These are phyloP conservation scores for Seriola quinqueradiata DNA, from an alignment of 2,113 vertebrate genomes.

Conservation along the genomic window DNA sequence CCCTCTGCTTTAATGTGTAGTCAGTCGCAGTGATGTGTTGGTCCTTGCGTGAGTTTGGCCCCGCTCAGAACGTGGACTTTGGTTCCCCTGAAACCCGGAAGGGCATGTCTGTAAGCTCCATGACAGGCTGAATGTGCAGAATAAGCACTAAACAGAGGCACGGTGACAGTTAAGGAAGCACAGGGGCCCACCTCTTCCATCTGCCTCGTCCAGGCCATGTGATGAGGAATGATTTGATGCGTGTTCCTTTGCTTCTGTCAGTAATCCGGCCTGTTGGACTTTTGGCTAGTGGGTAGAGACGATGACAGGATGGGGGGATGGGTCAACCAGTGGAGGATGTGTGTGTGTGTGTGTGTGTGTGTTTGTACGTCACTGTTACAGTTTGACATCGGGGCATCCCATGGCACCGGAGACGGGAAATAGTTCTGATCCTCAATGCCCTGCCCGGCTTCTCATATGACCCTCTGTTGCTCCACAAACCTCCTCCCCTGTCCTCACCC, in stretches of 20 bases:
- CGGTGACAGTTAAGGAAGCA: constrained; percentile 57
- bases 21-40: constrained; percentile 41
- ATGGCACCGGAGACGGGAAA: constrained; percentile 51
- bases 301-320: background rate
- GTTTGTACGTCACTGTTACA: constrained; percentile 34
- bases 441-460: constrained; percentile 18
- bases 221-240: constrained; percentile 43
- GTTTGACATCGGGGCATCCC: constrained; percentile 52
- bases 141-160: constrained; percentile 52
- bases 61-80: constrained; percentile 34
- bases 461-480: constrained; percentile 26
- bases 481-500: constrained; percentile 25
- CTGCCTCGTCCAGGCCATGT: constrained; percentile 59
- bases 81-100: constrained; percentile 43
- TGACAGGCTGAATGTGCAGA: constrained; percentile 64
- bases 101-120: constrained; percentile 26
- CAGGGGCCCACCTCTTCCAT: constrained; percentile 56
- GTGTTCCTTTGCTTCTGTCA: constrained; percentile 48
- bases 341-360: constrained; percentile 4
- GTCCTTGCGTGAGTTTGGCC: constrained; percentile 56
- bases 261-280: constrained; percentile 40
- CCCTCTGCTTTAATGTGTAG: constrained; percentile 48
- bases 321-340: constrained; percentile 15
- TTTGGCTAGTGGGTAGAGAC: constrained; percentile 20
- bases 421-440: constrained; percentile 54